A percentile compares a stretch with the other conserved stretches of the same genome.
Evolutionary conservation across 2,888 invertebrate species (phyloP).

Genomic region (Nemurella pictetii): DNA sequence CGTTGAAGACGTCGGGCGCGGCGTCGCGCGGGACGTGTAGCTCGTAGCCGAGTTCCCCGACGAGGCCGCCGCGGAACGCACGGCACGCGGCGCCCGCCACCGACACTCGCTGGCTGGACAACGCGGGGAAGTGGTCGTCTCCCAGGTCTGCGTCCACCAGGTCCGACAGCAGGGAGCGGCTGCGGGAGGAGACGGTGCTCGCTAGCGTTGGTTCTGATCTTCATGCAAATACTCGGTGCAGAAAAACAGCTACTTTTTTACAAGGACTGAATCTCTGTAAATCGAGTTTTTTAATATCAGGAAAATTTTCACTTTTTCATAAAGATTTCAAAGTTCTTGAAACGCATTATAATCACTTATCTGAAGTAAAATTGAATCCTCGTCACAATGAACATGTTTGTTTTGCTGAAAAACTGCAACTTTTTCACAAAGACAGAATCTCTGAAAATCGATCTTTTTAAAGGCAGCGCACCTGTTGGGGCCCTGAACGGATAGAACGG

Average conservation of each 20-base stretch:
- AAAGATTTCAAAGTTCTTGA: too few relatives aligned
- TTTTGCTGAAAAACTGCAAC: neutral
- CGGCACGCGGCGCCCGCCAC: slow-evolving; percentile 54
- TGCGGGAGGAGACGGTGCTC: slow-evolving; percentile 50
- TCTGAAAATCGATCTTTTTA: neutral
- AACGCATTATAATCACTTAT: too few relatives aligned
- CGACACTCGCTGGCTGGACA: slow-evolving; percentile 62
- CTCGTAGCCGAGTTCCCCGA: slow-evolving; percentile 90
- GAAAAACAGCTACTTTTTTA: too few relatives aligned
- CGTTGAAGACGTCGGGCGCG: slow-evolving; percentile 66
- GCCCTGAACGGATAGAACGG: slow-evolving; percentile 83
- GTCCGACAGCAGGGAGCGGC: slow-evolving; percentile 64
- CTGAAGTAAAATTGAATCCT: too few relatives aligned
- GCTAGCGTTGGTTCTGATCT: too few relatives aligned
- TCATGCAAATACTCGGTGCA: too few relatives aligned
- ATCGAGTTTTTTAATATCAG: too few relatives aligned
- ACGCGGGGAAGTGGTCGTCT: slow-evolving; percentile 65
- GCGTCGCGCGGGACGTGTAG: slow-evolving; percentile 76
- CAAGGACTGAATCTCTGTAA: too few relatives aligned
- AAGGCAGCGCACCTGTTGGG: slow-evolving; percentile 65
- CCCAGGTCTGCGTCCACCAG: slow-evolving; percentile 62
- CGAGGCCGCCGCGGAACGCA: slow-evolving; percentile 78
- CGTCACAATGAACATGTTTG: neutral
- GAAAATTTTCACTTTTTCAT: too few relatives aligned
- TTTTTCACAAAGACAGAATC: too few relatives aligned